Evolutionary conservation across 2,797 vertebrate genomes (phyloP), one percentile per base, ranked within the genome.

Genomic region (Taeniopygia guttata): DNA sequence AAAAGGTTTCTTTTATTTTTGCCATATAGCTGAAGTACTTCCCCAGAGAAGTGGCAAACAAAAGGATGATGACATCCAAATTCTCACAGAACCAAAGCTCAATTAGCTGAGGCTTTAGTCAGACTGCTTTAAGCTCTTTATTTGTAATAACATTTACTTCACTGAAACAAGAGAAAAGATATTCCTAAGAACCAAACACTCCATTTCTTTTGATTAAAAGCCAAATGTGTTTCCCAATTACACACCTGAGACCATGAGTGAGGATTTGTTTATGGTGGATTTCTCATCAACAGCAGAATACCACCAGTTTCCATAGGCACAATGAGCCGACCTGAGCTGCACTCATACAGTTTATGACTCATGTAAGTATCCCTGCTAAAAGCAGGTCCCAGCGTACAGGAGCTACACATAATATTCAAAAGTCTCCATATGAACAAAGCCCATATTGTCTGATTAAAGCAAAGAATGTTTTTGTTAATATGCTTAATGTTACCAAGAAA

Each of bases 1-100:
- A 74, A 78, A 90, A 92, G 67, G 63, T 40, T 75, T 60, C 22
- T 88, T 80, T 67, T 79, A 54, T 89, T 87, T 95, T 88, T 89
- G 83, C 68, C 10, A 6, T 56, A 49, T 38, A 94, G 82, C 38
- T 68, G 68, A 93, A 89, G 80, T 32, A 55, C 84, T 83, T 88
- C 76, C 67, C 13, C 23, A 70, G 55, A 92, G 68, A 93, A 70
- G 48, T 59, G n/a, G 46, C 80, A 80, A 90, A 92, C 54, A 85
- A 82, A 72, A 67, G 22, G 38, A 74, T 4, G 11, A 76, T 64
- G 89, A 74, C 75, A 90, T 52, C 4, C 7, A 48, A 93, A 92
- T 32, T 78, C 80, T 63, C 68, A 54, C 1, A 11, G 63, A 86
- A 62, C 16, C 36, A 77, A 76, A 62, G 54, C 73, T 74, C 78